Evolutionary conservation across 1,140 invertebrate species (phyloP).

Genomic region (Drosophila mayri): DNA sequence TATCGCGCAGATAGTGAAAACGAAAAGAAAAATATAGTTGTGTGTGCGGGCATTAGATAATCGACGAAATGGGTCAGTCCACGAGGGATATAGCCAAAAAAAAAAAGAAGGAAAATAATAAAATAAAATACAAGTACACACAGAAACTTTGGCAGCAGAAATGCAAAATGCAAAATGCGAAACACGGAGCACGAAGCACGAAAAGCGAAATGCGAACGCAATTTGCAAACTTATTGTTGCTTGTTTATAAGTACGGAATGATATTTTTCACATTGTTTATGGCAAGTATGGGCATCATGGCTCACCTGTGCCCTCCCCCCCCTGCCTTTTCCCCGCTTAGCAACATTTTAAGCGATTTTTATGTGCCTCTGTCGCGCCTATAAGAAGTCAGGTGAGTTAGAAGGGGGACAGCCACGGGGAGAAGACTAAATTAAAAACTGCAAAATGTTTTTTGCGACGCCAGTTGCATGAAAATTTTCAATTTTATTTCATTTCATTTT

Average conservation of each 20-base stretch:
- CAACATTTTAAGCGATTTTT: constrained; percentile 63
- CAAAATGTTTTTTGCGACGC: constrained; percentile 63
- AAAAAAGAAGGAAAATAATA: neutral
- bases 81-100: constrained; percentile 37
- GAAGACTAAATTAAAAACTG: constrained; percentile 55
- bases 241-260: constrained; percentile 72
- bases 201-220: constrained; percentile 67
- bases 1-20: constrained; percentile 75
- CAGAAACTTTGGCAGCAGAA: constrained; percentile 26
- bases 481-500: constrained; percentile 38
- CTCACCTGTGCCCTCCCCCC: constrained; percentile 14
- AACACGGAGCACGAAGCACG: constrained; percentile 38
- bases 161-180: constrained; percentile 37
- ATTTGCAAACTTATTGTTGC: constrained; percentile 76
- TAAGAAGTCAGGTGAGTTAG: constrained; percentile 52
- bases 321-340: neutral
- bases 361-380: constrained; percentile 55
- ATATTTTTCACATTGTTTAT: constrained; percentile 80
- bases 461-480: constrained; percentile 66
- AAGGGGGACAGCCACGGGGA: neutral
- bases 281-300: constrained; percentile 64
- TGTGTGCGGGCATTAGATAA: constrained; percentile 69
- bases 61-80: constrained; percentile 72
- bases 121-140: constrained; percentile 1
- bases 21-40: constrained; percentile 44